Base-by-base conservation (phyloP, 2,888 invertebrate species). In the Cosmia pyralina region DNA sequence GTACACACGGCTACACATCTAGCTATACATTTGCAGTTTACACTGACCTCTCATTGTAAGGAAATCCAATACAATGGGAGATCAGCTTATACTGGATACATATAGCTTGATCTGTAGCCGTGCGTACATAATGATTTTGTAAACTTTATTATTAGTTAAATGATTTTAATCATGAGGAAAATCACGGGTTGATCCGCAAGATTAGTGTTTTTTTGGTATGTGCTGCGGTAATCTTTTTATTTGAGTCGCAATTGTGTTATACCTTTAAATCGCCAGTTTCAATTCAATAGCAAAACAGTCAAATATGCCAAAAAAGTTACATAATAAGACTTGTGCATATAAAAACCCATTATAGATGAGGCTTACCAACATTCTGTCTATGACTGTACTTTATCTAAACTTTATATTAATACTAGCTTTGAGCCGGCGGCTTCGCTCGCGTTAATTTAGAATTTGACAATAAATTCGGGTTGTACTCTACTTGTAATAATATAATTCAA, bases 91-190 rank as follows among this genome's bases (percentile, higher is more conserved):
- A n/a, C n/a, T n/a, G n/a, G n/a, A n/a, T n/a, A n/a, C n/a, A n/a
- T n/a, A n/a, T n/a, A n/a, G n/a, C n/a, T n/a, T n/a, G n/a, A n/a
- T n/a, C n/a, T n/a, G n/a, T n/a, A n/a, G n/a, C n/a, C n/a, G n/a
- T n/a, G n/a, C n/a, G n/a, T n/a, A 79, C 80, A 68, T 82, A 81
- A 87, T 83, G 75, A 79, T 69, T 83, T 77, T 64, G 65, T 77
- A 72, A 75, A 75, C 76, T 73, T 82, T 73, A 71, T 86, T 79
- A 85, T 83, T 70, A 76, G 64, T 46, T 77, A 85, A 85, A 85
- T 81, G 72, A 85, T 75, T 81, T 74, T 77, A 83, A 83, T 85
- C 78, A 79, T 52, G 41, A 83, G 79, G 83, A 81, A 86, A 83
- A 85, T 84, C 8, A 71, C 38, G 8, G 62, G 34, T 63, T 66